Evolutionary conservation across 2,888 invertebrate species (phyloP).

Genomic region (Neoitamus cyanurus): DNA sequence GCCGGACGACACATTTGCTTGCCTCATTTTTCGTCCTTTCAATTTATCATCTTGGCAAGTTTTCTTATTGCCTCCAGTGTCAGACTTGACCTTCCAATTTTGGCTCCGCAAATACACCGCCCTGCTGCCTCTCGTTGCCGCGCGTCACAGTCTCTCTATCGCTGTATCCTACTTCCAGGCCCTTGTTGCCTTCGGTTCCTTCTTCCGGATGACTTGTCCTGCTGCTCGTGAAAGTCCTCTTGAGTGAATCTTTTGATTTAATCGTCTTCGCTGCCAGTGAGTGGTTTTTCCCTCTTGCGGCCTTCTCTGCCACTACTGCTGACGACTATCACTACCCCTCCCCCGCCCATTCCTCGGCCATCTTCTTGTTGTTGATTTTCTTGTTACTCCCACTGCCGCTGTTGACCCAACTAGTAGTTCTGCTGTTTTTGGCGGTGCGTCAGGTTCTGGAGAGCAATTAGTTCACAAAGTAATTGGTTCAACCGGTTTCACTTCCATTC

Average conservation of each 20-base stretch:
- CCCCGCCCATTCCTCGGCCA: neutral
- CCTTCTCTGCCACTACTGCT: neutral
- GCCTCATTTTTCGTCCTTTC: conserved; percentile 29
- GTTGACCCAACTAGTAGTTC: neutral
- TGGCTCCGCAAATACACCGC: neutral
- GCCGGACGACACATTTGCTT: conserved; percentile 35
- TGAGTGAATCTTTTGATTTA: conserved; percentile 39
- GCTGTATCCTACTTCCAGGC: neutral
- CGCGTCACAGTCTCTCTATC: neutral
- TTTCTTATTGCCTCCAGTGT: conserved; percentile 36
- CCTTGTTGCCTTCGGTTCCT: neutral
- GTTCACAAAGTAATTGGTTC: conserved; percentile 2
- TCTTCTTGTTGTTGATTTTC: neutral
- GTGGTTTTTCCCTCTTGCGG: conserved; percentile 10
- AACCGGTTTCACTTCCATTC: conserved; percentile 20
- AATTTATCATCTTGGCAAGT: conserved; percentile 37
- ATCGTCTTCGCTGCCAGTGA: conserved; percentile 10
- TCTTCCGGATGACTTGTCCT: neutral
- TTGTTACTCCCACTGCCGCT: neutral
- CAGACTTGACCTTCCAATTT: conserved; percentile 38
- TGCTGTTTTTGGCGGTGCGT: neutral
- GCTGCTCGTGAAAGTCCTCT: neutral
- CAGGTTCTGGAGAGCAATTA: conserved; percentile 22
- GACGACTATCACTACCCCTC: neutral
- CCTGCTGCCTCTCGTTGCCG: neutral